Evolutionary conservation across 1,140 invertebrate genomes (phyloP).

Genomic region (Eurytemora carolleeae): DNA sequence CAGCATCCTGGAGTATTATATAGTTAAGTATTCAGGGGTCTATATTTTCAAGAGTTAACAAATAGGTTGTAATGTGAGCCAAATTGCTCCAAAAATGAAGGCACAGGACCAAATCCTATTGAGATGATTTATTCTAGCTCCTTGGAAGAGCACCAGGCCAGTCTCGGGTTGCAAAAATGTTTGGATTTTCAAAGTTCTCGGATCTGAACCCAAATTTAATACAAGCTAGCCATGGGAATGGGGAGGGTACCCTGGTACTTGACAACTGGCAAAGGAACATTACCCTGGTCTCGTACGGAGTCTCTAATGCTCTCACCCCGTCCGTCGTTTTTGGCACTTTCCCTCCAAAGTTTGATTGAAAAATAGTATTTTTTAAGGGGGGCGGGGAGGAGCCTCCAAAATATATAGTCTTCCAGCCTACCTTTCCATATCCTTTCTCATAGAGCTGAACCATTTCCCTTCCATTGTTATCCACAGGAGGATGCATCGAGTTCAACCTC

Average conservation of each 20-base stretch:
- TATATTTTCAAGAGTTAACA: slow-evolving; percentile 16
- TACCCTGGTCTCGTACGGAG: too few species aligned
- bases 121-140: too few species aligned
- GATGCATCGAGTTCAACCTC: slow-evolving; percentile 84
- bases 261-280: too few species aligned
- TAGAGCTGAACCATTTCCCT: slow-evolving; percentile 76
- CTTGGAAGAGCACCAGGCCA: too few species aligned
- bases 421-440: slow-evolving; percentile 83
- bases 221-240: too few species aligned
- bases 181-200: too few species aligned
- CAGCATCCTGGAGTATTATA: too few species aligned
- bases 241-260: too few species aligned
- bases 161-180: too few species aligned
- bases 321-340: not conserved
- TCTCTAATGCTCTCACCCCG: not conserved
- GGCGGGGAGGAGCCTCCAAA: not conserved
- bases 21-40: slow-evolving; percentile 43
- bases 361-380: not conserved
- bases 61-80: not conserved
- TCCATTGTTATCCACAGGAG: slow-evolving; percentile 40
- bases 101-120: too few species aligned
- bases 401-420: not conserved
- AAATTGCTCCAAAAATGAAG: not conserved
- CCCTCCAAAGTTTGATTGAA: not conserved
- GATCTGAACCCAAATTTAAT: too few species aligned